Conservation (phyloP, 2,888 invertebrate species). For the Auanema sp. region DNA sequence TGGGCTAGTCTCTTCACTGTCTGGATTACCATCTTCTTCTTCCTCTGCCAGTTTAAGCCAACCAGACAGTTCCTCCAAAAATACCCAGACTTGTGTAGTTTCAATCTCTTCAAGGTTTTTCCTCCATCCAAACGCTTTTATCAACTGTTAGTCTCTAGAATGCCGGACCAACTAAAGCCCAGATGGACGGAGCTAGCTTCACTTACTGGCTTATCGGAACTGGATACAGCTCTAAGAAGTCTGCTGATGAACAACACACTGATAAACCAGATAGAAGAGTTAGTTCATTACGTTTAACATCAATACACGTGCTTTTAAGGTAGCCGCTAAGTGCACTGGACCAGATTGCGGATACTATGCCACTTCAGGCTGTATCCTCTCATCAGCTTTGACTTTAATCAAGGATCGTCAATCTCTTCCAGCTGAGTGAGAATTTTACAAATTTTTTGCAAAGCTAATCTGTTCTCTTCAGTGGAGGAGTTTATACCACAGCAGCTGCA, state of each 20-base stretch:
- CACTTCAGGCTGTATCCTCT: slow-evolving; percentile 73
- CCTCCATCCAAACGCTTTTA: not conserved
- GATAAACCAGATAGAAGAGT: slow-evolving; percentile 74
- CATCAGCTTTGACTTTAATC: slow-evolving; percentile 77
- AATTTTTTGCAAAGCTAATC: slow-evolving; percentile 5
- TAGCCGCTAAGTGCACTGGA: slow-evolving; percentile 74
- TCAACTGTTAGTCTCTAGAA: slow-evolving; percentile 47
- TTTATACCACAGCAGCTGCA: slow-evolving; percentile 78
- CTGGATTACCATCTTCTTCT: slow-evolving; percentile 67
- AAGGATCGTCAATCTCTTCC: slow-evolving; percentile 80
- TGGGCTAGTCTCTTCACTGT: slow-evolving; percentile 69
- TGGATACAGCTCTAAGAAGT: slow-evolving; percentile 77
- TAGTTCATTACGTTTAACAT: not conserved
- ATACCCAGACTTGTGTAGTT: slow-evolving; percentile 76
- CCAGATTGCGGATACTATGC: slow-evolving; percentile 66
- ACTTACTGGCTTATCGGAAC: slow-evolving; percentile 75
- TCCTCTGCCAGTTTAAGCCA: slow-evolving; percentile 72
- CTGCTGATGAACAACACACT: slow-evolving; percentile 65
- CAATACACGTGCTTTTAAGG: slow-evolving; percentile 25
- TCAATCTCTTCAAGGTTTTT: slow-evolving; percentile 72
- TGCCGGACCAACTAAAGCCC: slow-evolving; percentile 70
- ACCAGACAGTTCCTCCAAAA: slow-evolving; percentile 74
- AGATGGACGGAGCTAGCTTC: slow-evolving; percentile 70
- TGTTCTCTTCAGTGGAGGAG: slow-evolving; percentile 76
- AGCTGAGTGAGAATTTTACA: slow-evolving; percentile 70